These are phyloP conservation scores for Schmidtea mediterranea DNA, from an alignment of 1,140 invertebrate species.

Conservation along the genomic window DNA sequence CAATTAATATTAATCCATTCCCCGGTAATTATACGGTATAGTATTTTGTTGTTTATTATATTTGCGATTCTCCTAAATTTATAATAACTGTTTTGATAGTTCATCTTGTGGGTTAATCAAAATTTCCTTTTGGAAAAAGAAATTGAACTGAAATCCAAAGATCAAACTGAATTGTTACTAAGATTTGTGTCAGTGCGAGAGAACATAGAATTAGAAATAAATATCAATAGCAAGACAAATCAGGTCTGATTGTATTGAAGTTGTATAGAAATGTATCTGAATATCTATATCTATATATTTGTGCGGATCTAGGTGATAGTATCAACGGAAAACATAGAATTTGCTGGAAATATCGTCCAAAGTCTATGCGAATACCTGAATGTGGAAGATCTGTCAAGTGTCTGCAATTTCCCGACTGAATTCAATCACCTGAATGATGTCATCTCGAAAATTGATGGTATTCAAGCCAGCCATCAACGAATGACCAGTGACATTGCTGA, in stretches of 20 bases:
- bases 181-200: conserved; percentile 10
- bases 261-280: no score
- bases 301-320: conserved; percentile 23
- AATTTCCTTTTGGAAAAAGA: no score
- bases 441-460: conserved; percentile 34
- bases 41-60: no score
- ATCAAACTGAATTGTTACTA: conserved; percentile 7
- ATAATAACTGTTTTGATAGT: no score
- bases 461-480: conserved; percentile 37
- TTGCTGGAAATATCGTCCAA: conserved; percentile 50
- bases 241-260: no score
- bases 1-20: no score
- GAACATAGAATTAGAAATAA: background rate
- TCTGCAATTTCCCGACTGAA: conserved; percentile 42
- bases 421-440: conserved; percentile 22
- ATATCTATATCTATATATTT: no score
- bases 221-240: no score
- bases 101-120: no score
- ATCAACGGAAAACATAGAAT: conserved; percentile 40
- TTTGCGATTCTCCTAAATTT: no score
- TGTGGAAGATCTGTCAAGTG: conserved; percentile 32
- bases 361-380: conserved; percentile 43
- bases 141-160: conserved; percentile 1
- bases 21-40: no score
- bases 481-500: conserved; percentile 45